phyloP scores from a whole-genome alignment of 2,888 invertebrate species.

The Eupithecia vulgata region DNA sequence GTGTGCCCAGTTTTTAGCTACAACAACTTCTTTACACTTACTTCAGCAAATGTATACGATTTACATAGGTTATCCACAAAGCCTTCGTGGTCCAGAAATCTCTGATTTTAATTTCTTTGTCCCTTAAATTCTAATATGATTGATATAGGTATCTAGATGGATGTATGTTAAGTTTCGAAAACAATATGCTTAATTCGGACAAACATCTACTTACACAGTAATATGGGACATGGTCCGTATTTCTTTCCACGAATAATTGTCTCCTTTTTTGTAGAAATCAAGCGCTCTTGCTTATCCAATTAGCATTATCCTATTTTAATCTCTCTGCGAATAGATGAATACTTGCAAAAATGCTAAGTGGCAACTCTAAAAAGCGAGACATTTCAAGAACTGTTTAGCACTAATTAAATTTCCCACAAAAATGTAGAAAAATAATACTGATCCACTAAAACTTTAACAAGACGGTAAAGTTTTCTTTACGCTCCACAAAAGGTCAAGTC shows the following conservation, averaged over 20 bases:
- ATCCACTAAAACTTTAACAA: not conserved
- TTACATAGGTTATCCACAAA: not conserved
- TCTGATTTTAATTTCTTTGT: not conserved
- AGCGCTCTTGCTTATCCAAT: too few relatives aligned
- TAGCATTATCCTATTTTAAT: not conserved
- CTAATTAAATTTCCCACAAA: not conserved
- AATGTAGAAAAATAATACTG: not conserved
- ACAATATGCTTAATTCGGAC: too few relatives aligned
- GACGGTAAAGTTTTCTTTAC: slow-evolving; percentile 11
- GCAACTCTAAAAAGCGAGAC: not conserved
- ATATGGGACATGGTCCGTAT: too few relatives aligned
- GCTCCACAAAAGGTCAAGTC: slow-evolving; percentile 21
- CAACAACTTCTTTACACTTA: too few relatives aligned
- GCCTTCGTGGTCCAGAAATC: not conserved
- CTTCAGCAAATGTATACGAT: not conserved
- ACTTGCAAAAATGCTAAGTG: not conserved
- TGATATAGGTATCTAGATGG: too few relatives aligned
- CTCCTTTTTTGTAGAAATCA: too few relatives aligned
- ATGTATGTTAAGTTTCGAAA: too few relatives aligned
- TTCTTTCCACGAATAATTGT: too few relatives aligned
- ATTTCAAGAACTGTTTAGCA: not conserved
- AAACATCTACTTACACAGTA: too few relatives aligned
- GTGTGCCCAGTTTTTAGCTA: slow-evolving; percentile 53
- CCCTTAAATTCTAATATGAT: too few relatives aligned
- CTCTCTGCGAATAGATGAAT: not conserved